Base-by-base conservation (phyloP, 2,113 vertebrate species). In the Sturnus vulgaris region DNA sequence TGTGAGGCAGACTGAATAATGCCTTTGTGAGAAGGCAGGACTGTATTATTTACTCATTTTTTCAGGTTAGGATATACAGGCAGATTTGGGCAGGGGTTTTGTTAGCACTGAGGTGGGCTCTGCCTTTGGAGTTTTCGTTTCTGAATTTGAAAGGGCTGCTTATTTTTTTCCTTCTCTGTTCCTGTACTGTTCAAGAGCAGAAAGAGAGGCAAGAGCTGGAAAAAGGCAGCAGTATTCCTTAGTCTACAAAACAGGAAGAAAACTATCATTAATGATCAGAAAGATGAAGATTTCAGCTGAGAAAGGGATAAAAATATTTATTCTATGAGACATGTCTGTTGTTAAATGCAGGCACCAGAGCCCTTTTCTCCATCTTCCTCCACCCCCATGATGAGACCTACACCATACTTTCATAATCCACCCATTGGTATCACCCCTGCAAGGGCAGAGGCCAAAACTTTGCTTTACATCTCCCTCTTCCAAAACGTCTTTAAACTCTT, bases 311-410 rank as follows among this genome's bases (percentile, higher is more conserved):
- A 40, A 71, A 60, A 42, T 49, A 39, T 14, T 50, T 40, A 60
- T 69, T 61, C n/a, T 49, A 3, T 49, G 40, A 76, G 40, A 64
- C 3, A 44, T 21, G 27, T 39, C 53, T 52, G 27, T 60, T 82
- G 15, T 19, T 73, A 56, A 65, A 70, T 73, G 80, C 25, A 53
- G 27, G 9, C 15, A 80, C 23, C 2, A 1, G 27, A 39, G 18
- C 20, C 11, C 9, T 64, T 82, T 47, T 31, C 1, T 16, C 30
- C 40, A 60, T n/a, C 49, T 56, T 60, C 33, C 14, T 86, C 25
- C 9, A 39, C 7, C 2, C 15, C 15, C 40, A 6, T 0, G 0
- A 3, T 4, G 52, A 57, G 21, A 63, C 27, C 82, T 39, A 4
- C 21, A 59, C 17, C 0, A 2, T 33, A 7, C 20, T 76, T 72